Conservation (phyloP, 2,888 invertebrate genomes). For the Synanthedon myopaeformis region DNA sequence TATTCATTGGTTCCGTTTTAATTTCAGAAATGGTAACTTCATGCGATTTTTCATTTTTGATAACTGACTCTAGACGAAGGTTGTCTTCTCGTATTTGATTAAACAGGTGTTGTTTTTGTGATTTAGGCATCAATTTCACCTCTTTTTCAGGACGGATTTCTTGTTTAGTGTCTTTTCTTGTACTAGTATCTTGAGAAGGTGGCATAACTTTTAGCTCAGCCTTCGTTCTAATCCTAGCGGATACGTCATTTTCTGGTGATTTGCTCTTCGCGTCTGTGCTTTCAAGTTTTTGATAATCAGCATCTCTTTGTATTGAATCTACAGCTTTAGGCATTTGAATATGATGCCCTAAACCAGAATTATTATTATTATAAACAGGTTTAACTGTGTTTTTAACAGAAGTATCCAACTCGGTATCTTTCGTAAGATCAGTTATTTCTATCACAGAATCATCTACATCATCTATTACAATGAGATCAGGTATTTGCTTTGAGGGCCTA, state of each 20-base stretch:
- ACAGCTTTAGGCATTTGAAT: constrained; percentile 77
- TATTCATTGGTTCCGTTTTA: constrained; percentile 76
- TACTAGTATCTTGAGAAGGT: constrained; percentile 40
- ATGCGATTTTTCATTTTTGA: constrained; percentile 71
- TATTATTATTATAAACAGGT: constrained; percentile 19
- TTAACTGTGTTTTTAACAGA: constrained; percentile 21
- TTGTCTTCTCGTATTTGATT: constrained; percentile 61
- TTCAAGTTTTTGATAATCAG: constrained; percentile 44
- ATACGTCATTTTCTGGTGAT: constrained; percentile 66
- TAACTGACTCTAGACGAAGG: constrained; percentile 65
- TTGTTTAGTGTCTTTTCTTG: constrained; percentile 27
- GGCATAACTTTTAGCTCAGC: constrained; percentile 81
- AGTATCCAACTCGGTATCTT: constrained; percentile 38
- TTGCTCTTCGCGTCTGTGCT: constrained; percentile 39
- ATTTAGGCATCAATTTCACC: constrained; percentile 47
- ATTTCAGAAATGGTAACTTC: constrained; percentile 68
- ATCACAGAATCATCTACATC: constrained; percentile 59
- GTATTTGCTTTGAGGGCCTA: constrained; percentile 54
- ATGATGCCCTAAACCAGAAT: constrained; percentile 44
- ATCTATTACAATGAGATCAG: constrained; percentile 64
- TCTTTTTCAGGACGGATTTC: constrained; percentile 21
- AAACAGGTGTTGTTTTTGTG: constrained; percentile 54
- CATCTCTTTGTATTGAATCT: constrained; percentile 72
- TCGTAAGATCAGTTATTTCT: constrained; percentile 59
- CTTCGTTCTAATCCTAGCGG: constrained; percentile 85